A percentile compares a stretch with the other conserved stretches of the same genome.
phyloP scores from a whole-genome alignment of 1,140 invertebrate genomes.

The Aradophagus sp. region DNA sequence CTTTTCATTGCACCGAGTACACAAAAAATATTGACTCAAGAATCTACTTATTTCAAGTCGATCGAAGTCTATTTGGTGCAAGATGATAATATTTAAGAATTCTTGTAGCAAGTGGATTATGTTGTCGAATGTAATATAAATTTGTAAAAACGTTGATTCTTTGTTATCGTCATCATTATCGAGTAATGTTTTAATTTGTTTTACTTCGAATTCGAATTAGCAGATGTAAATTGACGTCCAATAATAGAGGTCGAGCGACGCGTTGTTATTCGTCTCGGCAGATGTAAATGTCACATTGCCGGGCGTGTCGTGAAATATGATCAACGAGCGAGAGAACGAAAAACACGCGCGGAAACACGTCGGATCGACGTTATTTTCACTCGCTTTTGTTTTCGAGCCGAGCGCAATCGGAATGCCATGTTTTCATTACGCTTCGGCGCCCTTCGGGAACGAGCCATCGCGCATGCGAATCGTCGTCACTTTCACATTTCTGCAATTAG shows the following conservation, averaged over 20 bases:
- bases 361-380: conserved; percentile 48
- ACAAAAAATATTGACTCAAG: too few relatives aligned
- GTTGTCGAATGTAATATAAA: too few relatives aligned
- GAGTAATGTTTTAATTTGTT: too few relatives aligned
- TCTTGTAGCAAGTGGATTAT: too few relatives aligned
- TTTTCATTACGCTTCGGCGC: conserved; percentile 58
- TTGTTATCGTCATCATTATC: too few relatives aligned
- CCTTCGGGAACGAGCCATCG: conserved; percentile 49
- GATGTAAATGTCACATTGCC: conserved; percentile 55
- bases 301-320: conserved; percentile 49
- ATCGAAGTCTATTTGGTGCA: too few relatives aligned
- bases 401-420: conserved; percentile 49
- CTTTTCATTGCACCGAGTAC: too few relatives aligned
- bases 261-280: conserved; percentile 58
- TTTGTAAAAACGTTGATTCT: too few relatives aligned
- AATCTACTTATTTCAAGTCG: too few relatives aligned
- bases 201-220: conserved; percentile 14
- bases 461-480: conserved; percentile 57
- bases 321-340: conserved; percentile 48
- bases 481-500: conserved; percentile 59
- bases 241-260: conserved; percentile 62
- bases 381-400: conserved; percentile 47
- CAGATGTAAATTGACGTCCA: conserved; percentile 57
- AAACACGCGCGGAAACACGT: conserved; percentile 45
- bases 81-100: too few relatives aligned